Conservation (phyloP, 2,888 invertebrate genomes). For the Amphiduros pacificus region DNA sequence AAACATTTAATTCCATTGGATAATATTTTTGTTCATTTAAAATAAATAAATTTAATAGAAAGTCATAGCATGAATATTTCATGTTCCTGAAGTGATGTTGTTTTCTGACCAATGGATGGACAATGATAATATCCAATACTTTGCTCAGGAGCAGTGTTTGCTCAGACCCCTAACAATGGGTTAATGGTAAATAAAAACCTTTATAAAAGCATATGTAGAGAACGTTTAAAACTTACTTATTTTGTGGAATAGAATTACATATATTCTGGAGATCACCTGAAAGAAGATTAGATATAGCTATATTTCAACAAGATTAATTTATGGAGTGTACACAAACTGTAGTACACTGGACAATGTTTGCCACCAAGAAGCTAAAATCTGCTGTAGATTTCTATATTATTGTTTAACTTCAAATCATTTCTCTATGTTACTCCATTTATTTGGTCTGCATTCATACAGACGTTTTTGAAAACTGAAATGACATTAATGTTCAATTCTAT, state of each 20-base stretch:
- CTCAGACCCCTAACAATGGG: no score
- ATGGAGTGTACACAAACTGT: not conserved
- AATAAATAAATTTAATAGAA: not conserved
- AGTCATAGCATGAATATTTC: no score
- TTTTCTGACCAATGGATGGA: not conserved
- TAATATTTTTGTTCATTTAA: not conserved
- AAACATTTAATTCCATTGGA: no score
- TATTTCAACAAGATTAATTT: not conserved
- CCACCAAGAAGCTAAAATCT: no score
- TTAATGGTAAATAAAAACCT: not conserved
- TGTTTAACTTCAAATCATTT: no score
- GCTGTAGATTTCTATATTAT: no score
- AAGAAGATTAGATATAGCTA: slow-evolving; percentile 6
- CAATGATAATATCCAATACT: not conserved
- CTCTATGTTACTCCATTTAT: no score
- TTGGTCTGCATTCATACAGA: no score
- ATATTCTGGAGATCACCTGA: slow-evolving; percentile 23
- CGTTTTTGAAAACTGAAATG: not conserved
- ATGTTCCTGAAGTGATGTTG: no score
- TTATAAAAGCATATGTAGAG: not conserved
- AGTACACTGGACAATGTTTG: no score
- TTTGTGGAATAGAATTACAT: slow-evolving; percentile 20
- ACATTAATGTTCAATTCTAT: not conserved
- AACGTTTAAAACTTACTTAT: slow-evolving; percentile 15
- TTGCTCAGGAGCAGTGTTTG: no score